These are phyloP conservation scores for Porites rus DNA, from an alignment of 92 coral and sea anemone species.

Conservation along the genomic window DNA sequence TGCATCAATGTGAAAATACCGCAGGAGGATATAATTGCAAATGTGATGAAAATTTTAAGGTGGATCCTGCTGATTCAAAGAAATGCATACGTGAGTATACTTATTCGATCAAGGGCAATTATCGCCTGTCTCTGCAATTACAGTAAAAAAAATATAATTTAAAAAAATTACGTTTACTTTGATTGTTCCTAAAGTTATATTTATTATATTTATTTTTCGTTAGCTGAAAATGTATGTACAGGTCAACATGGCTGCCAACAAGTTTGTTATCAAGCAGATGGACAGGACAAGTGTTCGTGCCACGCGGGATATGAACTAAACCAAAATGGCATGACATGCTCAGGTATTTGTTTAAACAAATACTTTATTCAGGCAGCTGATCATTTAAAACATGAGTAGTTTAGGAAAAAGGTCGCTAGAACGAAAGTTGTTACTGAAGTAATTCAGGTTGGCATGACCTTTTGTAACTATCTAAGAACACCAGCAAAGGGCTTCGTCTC, in stretches of 20 bases:
- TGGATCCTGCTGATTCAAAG: conserved; percentile 50
- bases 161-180: too few relatives aligned
- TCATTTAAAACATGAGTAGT: too few relatives aligned
- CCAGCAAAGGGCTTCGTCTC: too few relatives aligned
- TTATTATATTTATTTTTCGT: too few relatives aligned
- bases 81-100: conserved; percentile 67
- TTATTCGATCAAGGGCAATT: neutral
- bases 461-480: too few relatives aligned
- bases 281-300: conserved; percentile 52
- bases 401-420: too few relatives aligned
- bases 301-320: conserved; percentile 43
- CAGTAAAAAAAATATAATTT: too few relatives aligned
- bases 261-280: conserved; percentile 50
- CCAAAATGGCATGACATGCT: conserved; percentile 45
- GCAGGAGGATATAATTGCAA: conserved; percentile 52
- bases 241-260: conserved; percentile 44
- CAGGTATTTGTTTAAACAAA: conserved; percentile 31
- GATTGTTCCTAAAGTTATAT: too few relatives aligned
- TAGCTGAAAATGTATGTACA: conserved; percentile 40
- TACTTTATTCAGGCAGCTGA: too few relatives aligned
- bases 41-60: conserved; percentile 61
- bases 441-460: too few relatives aligned
- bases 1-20: conserved; percentile 65
- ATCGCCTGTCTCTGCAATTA: too few relatives aligned
- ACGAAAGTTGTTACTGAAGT: too few relatives aligned